phyloP scores from a whole-genome alignment of 2,113 vertebrate genomes.

The Arothron firmamentum region DNA sequence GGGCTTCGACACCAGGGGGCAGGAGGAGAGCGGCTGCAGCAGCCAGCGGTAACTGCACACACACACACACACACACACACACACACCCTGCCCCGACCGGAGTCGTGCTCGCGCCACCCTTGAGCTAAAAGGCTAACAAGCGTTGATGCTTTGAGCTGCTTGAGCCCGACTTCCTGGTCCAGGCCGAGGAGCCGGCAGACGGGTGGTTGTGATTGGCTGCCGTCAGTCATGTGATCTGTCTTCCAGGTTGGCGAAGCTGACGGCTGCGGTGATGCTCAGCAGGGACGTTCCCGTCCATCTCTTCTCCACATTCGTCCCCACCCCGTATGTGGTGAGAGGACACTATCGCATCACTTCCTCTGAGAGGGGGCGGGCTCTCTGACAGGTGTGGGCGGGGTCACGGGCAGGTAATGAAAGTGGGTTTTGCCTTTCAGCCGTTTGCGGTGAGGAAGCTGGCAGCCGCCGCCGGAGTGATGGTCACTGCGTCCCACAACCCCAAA shows the following conservation, averaged over 20 bases:
- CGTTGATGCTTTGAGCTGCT: too few relatives aligned
- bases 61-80: too few relatives aligned
- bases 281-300: constrained; percentile 85
- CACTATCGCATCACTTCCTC: neutral
- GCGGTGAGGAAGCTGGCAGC: constrained; percentile 84
- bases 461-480: constrained; percentile 93
- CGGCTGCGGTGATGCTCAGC: constrained; percentile 87
- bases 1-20: constrained; percentile 90
- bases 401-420: too few relatives aligned
- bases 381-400: too few relatives aligned
- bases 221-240: neutral
- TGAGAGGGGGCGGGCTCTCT: too few relatives aligned
- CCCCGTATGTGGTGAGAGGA: constrained; percentile 90
- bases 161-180: too few relatives aligned
- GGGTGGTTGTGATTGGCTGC: too few relatives aligned
- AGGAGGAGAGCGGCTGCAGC: constrained; percentile 88
- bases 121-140: too few relatives aligned
- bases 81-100: too few relatives aligned
- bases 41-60: constrained; percentile 69
- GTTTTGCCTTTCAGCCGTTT: constrained; percentile 78
- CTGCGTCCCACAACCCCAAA: constrained; percentile 92
- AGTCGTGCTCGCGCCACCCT: too few relatives aligned
- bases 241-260: constrained; percentile 83
- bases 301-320: constrained; percentile 90
- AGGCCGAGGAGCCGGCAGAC: too few relatives aligned